Evolutionary conservation across 2,797 vertebrate genomes (phyloP).

Genomic region (Pachyuromys duprasi): DNA sequence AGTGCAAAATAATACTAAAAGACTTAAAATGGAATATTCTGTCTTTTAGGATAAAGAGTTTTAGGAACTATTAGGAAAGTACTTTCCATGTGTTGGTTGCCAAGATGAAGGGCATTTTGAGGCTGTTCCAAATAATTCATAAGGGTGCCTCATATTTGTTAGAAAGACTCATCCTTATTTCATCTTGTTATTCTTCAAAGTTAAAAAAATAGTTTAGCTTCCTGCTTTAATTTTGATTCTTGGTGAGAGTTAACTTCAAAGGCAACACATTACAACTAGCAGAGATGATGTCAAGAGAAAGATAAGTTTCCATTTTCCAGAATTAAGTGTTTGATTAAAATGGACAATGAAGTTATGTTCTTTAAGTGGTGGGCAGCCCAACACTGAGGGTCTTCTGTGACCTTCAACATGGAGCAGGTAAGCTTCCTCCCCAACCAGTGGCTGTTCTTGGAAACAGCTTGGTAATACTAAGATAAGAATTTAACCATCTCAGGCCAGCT

Average conservation of each 20-base stretch:
- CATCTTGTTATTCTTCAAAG: slow-evolving; percentile 39
- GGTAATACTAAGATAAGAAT: background rate
- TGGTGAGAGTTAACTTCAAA: slow-evolving; percentile 1
- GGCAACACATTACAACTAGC: background rate
- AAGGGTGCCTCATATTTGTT: slow-evolving; percentile 38
- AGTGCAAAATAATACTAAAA: background rate
- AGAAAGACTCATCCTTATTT: slow-evolving; percentile 39
- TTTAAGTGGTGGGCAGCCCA: background rate
- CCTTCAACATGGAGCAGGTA: background rate
- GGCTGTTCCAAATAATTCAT: background rate
- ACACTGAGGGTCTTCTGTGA: background rate
- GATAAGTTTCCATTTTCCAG: background rate
- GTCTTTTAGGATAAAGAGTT: background rate
- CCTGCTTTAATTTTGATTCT: slow-evolving; percentile 26
- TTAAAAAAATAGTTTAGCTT: slow-evolving; percentile 29
- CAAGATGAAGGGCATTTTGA: slow-evolving; percentile 48
- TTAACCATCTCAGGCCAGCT: background rate
- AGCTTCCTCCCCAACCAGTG: background rate
- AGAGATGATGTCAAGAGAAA: slow-evolving; percentile 37
- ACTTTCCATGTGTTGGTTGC: slow-evolving; percentile 48
- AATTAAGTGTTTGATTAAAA: slow-evolving; percentile 53
- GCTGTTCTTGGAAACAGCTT: background rate
- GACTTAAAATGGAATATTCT: background rate
- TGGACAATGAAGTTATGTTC: background rate
- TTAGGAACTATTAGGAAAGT: slow-evolving; percentile 28